These are phyloP conservation scores for Trypoxylon attenuatum DNA, from an alignment of 2,888 invertebrate species.

Conservation along the genomic window DNA sequence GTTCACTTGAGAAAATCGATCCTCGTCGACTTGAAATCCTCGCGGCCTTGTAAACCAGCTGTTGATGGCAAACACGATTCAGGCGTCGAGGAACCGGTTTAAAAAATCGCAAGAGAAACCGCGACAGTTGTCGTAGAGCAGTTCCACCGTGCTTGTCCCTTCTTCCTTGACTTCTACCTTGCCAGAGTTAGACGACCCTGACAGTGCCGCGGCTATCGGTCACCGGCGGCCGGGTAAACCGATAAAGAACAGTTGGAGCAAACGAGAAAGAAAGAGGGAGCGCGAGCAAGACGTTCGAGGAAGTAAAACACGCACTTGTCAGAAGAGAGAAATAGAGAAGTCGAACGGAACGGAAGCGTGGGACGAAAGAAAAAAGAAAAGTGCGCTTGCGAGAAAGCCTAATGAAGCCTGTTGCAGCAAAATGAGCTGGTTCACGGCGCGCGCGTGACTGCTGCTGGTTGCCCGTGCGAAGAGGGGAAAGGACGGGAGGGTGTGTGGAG, in stretches of 20 bases:
- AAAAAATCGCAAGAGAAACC: neutral
- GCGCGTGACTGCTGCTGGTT: no score
- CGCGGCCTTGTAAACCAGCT: neutral
- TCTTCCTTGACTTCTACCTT: constrained; percentile 20
- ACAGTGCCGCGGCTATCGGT: constrained; percentile 26
- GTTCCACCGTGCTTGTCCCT: constrained; percentile 13
- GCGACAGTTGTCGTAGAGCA: constrained; percentile 1
- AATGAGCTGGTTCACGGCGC: no score
- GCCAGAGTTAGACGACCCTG: constrained; percentile 26
- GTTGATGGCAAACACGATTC: neutral
- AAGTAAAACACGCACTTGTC: no score
- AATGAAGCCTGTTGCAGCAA: neutral
- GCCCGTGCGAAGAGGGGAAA: neutral
- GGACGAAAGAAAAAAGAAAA: neutral
- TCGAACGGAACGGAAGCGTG: neutral
- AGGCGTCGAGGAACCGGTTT: neutral
- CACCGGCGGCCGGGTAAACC: neutral
- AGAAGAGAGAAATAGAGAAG: neutral
- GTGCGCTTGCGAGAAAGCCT: neutral
- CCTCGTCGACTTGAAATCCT: neutral
- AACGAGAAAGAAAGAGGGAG: neutral
- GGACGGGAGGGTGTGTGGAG: neutral
- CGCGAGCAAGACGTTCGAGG: neutral
- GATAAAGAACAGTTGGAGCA: neutral
- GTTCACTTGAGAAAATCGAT: neutral